Evolutionary conservation across 1,140 invertebrate species (phyloP).

Genomic region (Lordiphosa clarofinis): DNA sequence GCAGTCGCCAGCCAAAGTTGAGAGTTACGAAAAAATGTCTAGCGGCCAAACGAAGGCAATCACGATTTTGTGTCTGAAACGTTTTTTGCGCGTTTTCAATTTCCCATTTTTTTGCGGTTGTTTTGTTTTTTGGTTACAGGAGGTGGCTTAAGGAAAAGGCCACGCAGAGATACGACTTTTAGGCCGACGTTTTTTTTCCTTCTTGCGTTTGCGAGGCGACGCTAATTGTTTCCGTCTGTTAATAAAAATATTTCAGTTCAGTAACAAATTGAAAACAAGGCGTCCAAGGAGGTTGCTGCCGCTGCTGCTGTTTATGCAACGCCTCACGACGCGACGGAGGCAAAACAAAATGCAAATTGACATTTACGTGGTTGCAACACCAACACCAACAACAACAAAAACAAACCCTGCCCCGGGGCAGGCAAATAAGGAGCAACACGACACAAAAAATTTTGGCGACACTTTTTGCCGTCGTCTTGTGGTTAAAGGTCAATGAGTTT

Average conservation of each 20-base stretch:
- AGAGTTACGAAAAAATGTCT: constrained; percentile 51
- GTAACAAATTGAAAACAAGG: constrained; percentile 73
- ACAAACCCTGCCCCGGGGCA: constrained; percentile 37
- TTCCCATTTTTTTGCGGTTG: constrained; percentile 47
- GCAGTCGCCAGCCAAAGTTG: constrained; percentile 22
- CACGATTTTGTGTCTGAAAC: constrained; percentile 74
- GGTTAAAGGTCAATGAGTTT: constrained; percentile 73
- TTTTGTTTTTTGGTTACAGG: constrained; percentile 19
- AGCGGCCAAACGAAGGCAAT: constrained; percentile 72
- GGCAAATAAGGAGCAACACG: constrained; percentile 76
- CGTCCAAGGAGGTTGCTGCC: constrained; percentile 19
- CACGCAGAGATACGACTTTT: constrained; percentile 44
- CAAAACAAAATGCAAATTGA: constrained; percentile 72
- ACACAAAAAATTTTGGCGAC: constrained; percentile 53
- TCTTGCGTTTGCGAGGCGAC: constrained; percentile 49
- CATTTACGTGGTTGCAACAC: constrained; percentile 77
- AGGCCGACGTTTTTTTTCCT: constrained; percentile 17
- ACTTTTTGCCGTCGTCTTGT: constrained; percentile 42
- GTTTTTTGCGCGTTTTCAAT: constrained; percentile 73
- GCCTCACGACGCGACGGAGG: constrained; percentile 55
- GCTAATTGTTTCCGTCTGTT: constrained; percentile 78
- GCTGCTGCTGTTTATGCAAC: constrained; percentile 67
- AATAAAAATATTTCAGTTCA: constrained; percentile 77
- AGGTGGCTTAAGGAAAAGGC: constrained; percentile 41
- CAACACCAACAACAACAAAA: constrained; percentile 36